These are phyloP conservation scores for Myotis myotis DNA, from an alignment of 2,797 vertebrate genomes.

Conservation along the genomic window DNA sequence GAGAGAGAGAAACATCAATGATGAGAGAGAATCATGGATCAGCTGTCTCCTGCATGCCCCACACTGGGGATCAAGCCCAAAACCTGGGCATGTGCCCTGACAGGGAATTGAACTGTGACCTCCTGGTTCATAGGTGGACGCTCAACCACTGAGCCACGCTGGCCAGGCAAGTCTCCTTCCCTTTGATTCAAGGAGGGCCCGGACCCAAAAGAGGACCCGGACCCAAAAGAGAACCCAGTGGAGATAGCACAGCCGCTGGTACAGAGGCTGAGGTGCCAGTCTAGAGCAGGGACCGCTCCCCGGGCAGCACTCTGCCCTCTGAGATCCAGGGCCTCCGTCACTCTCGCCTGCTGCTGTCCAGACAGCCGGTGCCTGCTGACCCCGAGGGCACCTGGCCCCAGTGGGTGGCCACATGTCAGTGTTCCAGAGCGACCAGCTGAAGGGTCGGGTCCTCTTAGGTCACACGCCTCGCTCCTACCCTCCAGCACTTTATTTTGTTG, in stretches of 20 bases:
- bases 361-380: rapidly evolving
- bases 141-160: no score
- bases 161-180: neutral
- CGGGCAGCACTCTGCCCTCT: neutral
- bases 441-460: neutral
- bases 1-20: no score
- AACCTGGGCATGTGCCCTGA: no score
- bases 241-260: neutral
- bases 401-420: neutral
- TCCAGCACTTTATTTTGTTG: neutral
- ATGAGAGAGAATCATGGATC: no score
- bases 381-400: neutral
- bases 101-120: no score
- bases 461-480: neutral
- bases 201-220: neutral
- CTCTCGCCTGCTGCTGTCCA: neutral
- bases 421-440: neutral
- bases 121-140: no score
- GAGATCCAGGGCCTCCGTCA: neutral
- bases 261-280: neutral
- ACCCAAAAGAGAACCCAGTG: neutral
- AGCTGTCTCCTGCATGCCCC: no score
- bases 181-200: neutral
- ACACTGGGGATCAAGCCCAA: no score
- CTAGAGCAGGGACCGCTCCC: neutral